Evolutionary conservation across 2,888 invertebrate species (phyloP).

Genomic region (Flexamia atlantica): DNA sequence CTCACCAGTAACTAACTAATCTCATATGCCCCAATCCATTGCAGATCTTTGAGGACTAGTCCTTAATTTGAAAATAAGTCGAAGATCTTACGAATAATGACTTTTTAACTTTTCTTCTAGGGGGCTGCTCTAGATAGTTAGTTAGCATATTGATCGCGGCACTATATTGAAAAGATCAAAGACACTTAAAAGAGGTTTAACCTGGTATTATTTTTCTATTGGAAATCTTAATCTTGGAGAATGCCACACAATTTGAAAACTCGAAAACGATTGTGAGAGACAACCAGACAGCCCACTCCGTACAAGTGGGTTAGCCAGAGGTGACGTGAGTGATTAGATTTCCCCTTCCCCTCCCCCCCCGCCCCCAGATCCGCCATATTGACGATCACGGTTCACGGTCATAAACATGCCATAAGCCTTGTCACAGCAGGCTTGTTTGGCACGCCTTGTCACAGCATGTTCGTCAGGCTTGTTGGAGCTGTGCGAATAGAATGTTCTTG

Average conservation of each 20-base stretch:
- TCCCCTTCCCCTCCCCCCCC: neutral
- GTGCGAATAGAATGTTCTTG: neutral
- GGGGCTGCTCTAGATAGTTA: no score
- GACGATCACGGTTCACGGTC: neutral
- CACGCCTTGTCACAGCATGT: neutral
- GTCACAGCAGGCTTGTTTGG: neutral
- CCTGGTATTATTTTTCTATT: neutral
- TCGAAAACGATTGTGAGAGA: neutral
- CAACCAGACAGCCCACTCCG: neutral
- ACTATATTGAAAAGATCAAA: no score
- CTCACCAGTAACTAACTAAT: no score
- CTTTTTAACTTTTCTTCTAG: no score
- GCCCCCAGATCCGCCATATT: neutral
- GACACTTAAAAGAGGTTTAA: no score
- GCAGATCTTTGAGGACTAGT: no score
- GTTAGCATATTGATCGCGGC: no score
- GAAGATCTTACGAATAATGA: no score
- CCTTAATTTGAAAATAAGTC: no score
- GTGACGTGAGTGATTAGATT: slow-evolving; percentile 41
- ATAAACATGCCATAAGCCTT: neutral
- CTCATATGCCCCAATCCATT: no score
- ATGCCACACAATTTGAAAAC: no score
- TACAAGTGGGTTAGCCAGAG: neutral
- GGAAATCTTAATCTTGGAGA: no score
- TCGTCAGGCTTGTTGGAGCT: neutral